Base-by-base conservation (phyloP, 2,113 vertebrate species). In the Chamaetylas fuelleborni region DNA sequence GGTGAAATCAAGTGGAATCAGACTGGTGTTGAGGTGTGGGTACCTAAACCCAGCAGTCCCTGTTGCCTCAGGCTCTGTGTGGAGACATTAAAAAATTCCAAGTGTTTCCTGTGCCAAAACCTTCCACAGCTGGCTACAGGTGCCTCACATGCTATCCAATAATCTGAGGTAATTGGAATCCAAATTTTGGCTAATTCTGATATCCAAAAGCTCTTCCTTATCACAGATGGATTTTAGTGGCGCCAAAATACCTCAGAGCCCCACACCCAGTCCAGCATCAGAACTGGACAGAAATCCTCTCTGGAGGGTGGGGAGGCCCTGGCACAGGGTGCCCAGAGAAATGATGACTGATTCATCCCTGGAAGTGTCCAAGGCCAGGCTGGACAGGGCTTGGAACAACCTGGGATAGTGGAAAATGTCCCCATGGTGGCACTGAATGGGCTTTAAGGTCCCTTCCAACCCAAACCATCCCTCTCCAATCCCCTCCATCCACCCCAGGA, bases 11-110 rank as follows among this genome's bases (percentile, higher is more conserved):
- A 26, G 48, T 4, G 31, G 80, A 22, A 50, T 11, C 5, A 53
- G 50, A 1, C 4, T 4, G 6, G 45, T 14, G 0, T 5, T 2
- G 1, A 61, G 64, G 31, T 28, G 58, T 3, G 1, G 4, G 1
- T 16, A 31, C 33, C 43, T 33, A 10, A 24, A 31, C 2, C 23
- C 19, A 74, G 69, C 4, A 3, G 47, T 8, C 19, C 0, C 0
- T 60, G 66, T 19, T 31, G 38, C 43, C 43, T 64, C 57, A 11
- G n/a, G 9, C 8, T 15, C 23, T 24, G 12, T 40, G 61, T 62
- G 77, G 26, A 84, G 29, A 67, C 66, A 67, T 11, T n/a, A 25
- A 60, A 40, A 65, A 83, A 58, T 29, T 40, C 76, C 33, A 11
- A 25, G 14, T 43, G 43, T 19, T 81, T 23, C 47, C 53, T 20